Conservation (phyloP, 2,797 vertebrate species). For the Nyctalus aviator region DNA sequence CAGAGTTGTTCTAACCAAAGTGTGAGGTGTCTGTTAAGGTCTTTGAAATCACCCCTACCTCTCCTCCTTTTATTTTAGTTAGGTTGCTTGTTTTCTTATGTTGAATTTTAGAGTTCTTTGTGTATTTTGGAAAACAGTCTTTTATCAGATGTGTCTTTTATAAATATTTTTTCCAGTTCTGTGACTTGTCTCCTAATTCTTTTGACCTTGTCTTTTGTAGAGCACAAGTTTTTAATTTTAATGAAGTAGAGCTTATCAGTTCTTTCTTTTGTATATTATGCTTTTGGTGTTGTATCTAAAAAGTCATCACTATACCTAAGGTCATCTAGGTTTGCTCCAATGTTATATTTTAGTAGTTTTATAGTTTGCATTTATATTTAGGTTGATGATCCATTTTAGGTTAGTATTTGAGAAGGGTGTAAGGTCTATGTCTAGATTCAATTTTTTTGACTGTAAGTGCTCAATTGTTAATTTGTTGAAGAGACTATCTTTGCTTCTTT, state of each 20-base stretch:
- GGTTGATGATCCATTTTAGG: not conserved
- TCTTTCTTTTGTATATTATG: not conserved
- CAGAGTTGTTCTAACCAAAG: not conserved
- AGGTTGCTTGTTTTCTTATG: not conserved
- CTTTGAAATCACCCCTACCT: not conserved
- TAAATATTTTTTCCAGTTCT: not conserved
- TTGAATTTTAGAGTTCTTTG: slow-evolving; percentile 42
- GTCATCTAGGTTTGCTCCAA: not conserved
- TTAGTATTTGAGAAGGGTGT: not conserved
- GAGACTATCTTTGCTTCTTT: not conserved
- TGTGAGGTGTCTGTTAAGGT: not conserved
- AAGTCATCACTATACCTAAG: not conserved
- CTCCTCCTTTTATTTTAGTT: not conserved
- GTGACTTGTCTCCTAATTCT: not conserved
- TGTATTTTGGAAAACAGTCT: not conserved
- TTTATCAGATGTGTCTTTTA: slow-evolving; percentile 8
- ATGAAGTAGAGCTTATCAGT: not conserved
- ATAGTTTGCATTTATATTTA: not conserved
- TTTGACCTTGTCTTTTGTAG: not conserved
- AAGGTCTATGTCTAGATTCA: not conserved
- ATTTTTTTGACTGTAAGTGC: not conserved
- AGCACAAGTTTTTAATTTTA: not conserved
- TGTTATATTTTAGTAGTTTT: not conserved
- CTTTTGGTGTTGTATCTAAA: not conserved
- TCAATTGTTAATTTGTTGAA: not conserved